phyloP scores from a whole-genome alignment of 2,797 vertebrate genomes.

The Pipistrellus pipistrellus region DNA sequence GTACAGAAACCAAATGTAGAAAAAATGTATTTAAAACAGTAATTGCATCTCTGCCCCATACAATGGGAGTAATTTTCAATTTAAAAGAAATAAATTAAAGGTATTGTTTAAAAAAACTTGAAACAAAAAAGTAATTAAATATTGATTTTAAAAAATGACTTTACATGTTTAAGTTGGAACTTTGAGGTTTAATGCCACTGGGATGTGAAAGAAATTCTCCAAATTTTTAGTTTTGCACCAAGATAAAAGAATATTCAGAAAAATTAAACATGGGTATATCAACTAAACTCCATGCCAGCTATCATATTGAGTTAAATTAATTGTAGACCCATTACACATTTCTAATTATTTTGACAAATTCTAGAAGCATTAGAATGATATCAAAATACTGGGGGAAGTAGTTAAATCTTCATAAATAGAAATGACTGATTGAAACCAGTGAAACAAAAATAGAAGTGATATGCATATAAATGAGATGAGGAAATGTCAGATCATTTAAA shows the following conservation, averaged over 20 bases:
- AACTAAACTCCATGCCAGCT: conserved; percentile 7
- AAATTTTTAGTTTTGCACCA: neutral
- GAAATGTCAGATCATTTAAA: neutral
- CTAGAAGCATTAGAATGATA: conserved; percentile 35
- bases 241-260: conserved; percentile 25
- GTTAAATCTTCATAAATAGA: conserved; percentile 57
- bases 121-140: neutral
- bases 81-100: conserved; percentile 3
- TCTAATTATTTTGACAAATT: conserved; percentile 79
- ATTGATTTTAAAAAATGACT: neutral
- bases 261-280: conserved; percentile 3
- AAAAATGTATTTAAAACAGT: neutral
- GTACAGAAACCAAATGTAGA: neutral
- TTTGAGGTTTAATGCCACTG: neutral
- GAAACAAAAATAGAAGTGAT: conserved; percentile 63
- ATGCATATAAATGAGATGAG: conserved; percentile 56
- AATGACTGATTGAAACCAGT: conserved; percentile 66
- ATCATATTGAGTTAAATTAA: conserved; percentile 46
- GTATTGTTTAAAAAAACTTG: conserved; percentile 3
- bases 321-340: conserved; percentile 61
- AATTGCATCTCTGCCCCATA: neutral
- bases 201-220: neutral
- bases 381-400: neutral
- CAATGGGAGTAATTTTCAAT: neutral
- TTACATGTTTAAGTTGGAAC: neutral